Percentiles rank a stretch among this genome's conserved stretches.
These are phyloP conservation scores for Sardinella longiceps DNA, from an alignment of 2,797 vertebrate genomes.

Conservation along the genomic window DNA sequence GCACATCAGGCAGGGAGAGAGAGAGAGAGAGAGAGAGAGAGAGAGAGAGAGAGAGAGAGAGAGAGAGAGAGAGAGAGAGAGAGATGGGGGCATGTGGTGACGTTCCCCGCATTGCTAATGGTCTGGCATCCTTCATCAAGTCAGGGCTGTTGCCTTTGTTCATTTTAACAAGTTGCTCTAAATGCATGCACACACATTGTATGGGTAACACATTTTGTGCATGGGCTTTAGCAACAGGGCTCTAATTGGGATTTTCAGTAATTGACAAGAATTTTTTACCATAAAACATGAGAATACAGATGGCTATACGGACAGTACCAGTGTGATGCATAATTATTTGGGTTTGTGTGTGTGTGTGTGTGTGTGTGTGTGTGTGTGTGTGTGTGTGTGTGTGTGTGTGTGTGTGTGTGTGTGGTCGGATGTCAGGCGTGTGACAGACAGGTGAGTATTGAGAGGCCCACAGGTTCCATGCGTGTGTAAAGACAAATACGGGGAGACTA, in stretches of 20 bases:
- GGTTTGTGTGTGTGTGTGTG: neutral
- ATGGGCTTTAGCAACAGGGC: slow-evolving; percentile 45
- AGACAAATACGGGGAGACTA: neutral
- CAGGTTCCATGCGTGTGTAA: neutral
- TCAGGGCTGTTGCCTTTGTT: neutral
- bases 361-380: neutral
- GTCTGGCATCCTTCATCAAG: neutral
- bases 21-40: neutral
- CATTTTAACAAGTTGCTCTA: slow-evolving; percentile 6
- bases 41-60: neutral
- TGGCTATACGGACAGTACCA: neutral
- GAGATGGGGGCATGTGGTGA: neutral
- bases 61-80: no score
- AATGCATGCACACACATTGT: neutral
- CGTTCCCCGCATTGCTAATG: neutral
- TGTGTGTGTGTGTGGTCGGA: slow-evolving; percentile 2
- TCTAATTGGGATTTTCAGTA: slow-evolving; percentile 28
- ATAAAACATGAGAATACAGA: neutral
- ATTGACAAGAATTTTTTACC: neutral
- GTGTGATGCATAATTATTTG: slow-evolving; percentile 6
- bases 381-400: slow-evolving; percentile 5
- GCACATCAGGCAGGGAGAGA: neutral
- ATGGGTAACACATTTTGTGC: slow-evolving; percentile 24
- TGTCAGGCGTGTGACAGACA: neutral
- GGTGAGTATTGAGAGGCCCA: neutral